phyloP scores from a whole-genome alignment of 2,113 vertebrate genomes.

The Aspidoscelis tigris region DNA sequence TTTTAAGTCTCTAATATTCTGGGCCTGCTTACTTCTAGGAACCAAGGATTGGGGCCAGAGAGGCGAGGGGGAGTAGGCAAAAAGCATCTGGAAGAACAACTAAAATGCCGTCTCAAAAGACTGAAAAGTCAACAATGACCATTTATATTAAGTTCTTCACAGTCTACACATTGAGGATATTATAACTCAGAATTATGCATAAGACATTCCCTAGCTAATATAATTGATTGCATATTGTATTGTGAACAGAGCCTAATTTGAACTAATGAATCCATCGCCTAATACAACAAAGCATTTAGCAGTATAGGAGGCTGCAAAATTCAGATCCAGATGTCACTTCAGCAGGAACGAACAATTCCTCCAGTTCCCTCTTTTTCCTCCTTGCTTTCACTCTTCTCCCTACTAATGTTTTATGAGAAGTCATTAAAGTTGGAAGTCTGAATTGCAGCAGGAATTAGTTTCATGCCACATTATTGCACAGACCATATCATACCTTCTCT shows the following conservation, averaged over 20 bases:
- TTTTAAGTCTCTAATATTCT: background rate
- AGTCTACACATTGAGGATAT: background rate
- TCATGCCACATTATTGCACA: slow-evolving; percentile 25
- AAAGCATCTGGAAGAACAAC: background rate
- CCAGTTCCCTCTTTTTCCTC: slow-evolving; percentile 28
- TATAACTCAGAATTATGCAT: slow-evolving; percentile 69
- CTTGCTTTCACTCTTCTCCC: background rate
- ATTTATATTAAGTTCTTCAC: fast-evolving
- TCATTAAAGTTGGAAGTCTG: slow-evolving; percentile 37
- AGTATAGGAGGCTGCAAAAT: slow-evolving; percentile 43
- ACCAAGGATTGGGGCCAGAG: background rate
- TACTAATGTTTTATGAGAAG: slow-evolving; percentile 48
- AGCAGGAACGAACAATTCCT: slow-evolving; percentile 36
- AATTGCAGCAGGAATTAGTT: slow-evolving; percentile 23
- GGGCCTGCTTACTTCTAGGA: background rate
- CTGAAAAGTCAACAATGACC: slow-evolving; percentile 12
- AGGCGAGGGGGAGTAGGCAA: too few relatives aligned
- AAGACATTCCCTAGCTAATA: slow-evolving; percentile 55
- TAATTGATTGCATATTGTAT: slow-evolving; percentile 67
- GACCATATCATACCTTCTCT: slow-evolving; percentile 28
- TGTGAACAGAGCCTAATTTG: slow-evolving; percentile 59
- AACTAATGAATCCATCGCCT: slow-evolving; percentile 62
- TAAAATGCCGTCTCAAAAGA: background rate
- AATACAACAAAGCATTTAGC: slow-evolving; percentile 55
- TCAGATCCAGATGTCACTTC: slow-evolving; percentile 63